A percentile compares a stretch with the other conserved stretches of the same genome.
phyloP scores from a whole-genome alignment of 2,888 invertebrate genomes.

The Ditula angustiorana region DNA sequence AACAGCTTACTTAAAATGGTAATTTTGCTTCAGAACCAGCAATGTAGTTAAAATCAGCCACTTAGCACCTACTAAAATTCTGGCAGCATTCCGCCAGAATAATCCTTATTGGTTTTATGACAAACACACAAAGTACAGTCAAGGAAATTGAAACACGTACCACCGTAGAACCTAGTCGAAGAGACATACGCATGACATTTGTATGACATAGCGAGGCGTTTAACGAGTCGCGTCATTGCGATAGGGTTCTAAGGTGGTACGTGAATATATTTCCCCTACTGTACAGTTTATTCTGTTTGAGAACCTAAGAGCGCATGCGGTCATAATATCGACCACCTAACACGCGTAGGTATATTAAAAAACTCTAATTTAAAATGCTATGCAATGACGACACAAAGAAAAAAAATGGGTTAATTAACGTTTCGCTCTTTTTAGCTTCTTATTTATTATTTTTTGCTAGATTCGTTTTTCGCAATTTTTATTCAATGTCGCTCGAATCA shows the following conservation, averaged over 20 bases:
- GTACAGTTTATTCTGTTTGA: neutral
- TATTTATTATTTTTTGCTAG: too few relatives aligned
- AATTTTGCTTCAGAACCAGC: neutral
- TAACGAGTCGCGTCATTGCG: too few relatives aligned
- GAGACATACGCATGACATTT: too few relatives aligned
- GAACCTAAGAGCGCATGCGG: neutral
- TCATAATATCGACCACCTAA: constrained; percentile 1
- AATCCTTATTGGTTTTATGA: constrained; percentile 19
- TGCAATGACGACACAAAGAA: too few relatives aligned
- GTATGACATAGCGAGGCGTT: too few relatives aligned
- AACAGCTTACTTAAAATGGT: neutral
- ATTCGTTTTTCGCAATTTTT: too few relatives aligned
- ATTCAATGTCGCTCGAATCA: too few relatives aligned
- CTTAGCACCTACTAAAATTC: constrained; percentile 28
- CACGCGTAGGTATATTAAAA: neutral
- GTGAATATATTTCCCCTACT: too few relatives aligned
- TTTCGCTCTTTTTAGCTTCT: neutral
- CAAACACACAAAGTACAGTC: constrained; percentile 22
- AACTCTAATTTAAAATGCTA: neutral
- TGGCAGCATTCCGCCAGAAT: neutral
- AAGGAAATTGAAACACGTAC: too few relatives aligned
- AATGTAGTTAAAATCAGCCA: neutral
- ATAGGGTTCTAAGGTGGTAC: too few relatives aligned
- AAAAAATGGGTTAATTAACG: neutral
- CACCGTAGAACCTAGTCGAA: too few relatives aligned